phyloP scores from a whole-genome alignment of 2,888 invertebrate genomes.

The Eupithecia abbreviata region DNA sequence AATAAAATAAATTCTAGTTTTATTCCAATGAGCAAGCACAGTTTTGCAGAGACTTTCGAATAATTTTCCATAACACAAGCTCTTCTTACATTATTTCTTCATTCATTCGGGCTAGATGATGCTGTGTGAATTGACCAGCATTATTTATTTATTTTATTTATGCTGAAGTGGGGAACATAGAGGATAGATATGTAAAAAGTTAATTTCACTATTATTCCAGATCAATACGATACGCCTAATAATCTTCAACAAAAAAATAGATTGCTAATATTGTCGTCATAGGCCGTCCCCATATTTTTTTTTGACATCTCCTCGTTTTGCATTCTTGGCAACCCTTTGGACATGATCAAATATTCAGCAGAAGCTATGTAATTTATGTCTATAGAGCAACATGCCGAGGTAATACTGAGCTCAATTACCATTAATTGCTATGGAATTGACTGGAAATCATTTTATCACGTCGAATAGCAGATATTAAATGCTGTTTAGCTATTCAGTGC shows the following conservation, averaged over 20 bases:
- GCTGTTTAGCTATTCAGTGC: conserved; percentile 8
- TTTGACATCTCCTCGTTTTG: neutral
- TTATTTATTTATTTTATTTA: too few species aligned
- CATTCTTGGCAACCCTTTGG: neutral
- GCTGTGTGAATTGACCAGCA: too few species aligned
- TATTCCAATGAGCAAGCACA: neutral
- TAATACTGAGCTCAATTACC: conserved; percentile 8
- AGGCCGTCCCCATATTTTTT: neutral
- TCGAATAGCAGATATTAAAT: conserved; percentile 11
- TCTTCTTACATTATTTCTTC: too few species aligned
- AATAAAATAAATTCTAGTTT: neutral
- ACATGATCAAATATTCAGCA: conserved; percentile 1
- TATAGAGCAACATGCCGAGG: neutral
- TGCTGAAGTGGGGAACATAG: too few species aligned
- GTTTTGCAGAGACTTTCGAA: neutral
- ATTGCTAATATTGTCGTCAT: too few species aligned
- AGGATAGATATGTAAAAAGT: too few species aligned
- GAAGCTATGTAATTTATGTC: conserved; percentile 7
- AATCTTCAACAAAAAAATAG: too few species aligned
- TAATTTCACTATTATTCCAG: too few species aligned
- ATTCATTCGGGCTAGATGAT: too few species aligned
- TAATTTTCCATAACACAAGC: neutral
- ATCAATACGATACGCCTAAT: too few species aligned
- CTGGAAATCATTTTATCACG: conserved; percentile 18
- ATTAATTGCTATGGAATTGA: conserved; percentile 8